These are phyloP conservation scores for Tipula unca DNA, from an alignment of 2,888 invertebrate species.

Conservation along the genomic window DNA sequence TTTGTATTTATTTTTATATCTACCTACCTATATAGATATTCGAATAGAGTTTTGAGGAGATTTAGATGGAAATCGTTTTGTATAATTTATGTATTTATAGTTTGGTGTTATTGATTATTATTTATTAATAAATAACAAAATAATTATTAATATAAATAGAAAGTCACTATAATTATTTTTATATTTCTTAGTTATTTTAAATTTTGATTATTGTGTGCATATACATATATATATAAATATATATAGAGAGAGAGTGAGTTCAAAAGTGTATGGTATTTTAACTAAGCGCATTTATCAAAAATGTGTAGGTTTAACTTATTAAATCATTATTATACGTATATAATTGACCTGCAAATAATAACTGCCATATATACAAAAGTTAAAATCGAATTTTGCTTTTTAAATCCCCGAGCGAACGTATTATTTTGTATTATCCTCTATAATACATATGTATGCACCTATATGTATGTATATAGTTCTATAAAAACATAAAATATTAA, in stretches of 20 bases:
- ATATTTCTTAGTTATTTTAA: background rate
- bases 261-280: background rate
- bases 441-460: background rate
- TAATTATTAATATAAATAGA: too few species aligned
- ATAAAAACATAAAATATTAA: background rate
- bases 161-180: background rate
- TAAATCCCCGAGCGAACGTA: background rate
- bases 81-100: too few species aligned
- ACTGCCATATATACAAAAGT: background rate
- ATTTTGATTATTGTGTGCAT: background rate
- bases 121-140: too few species aligned
- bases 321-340: too few species aligned
- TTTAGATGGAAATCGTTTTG: background rate
- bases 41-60: background rate
- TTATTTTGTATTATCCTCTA: background rate
- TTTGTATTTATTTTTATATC: background rate
- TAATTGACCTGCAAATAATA: too few species aligned
- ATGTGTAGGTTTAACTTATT: too few species aligned
- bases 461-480: too few species aligned
- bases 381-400: background rate
- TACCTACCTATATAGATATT: background rate
- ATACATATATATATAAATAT: too few species aligned
- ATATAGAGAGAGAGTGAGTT: too few species aligned
- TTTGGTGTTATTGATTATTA: too few species aligned
- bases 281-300: too few species aligned